Base-by-base conservation (phyloP, 2,113 vertebrate species). In the Plotosus lineatus region DNA sequence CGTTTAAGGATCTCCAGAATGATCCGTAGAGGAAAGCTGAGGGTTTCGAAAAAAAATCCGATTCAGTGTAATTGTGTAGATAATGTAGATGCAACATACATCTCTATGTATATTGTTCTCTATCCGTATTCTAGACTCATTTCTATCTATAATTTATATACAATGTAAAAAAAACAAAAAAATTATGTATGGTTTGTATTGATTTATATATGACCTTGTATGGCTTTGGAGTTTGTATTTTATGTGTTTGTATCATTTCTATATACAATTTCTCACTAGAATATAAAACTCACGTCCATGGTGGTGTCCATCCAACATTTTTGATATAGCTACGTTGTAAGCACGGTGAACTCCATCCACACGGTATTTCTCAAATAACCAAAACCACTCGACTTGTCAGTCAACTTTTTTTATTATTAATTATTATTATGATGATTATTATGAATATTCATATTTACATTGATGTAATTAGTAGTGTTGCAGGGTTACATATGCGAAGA, bases 231-330 rank as follows among this genome's bases (percentile, higher is more conserved):
- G 46, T 80, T 80, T 83, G 77, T 79, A 83, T 63, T 74, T 60
- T 65, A 78, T 72, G 72, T 85, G 77, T 86, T 83, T 86, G 82
- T 86, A 80, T 77, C 46, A 79, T 83, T 83, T 71, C 68, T 58
- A 69, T 68, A 81, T 75, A 75, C 71, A 65, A 75, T 68, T 83
- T 77, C 78, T 81, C 74, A 80, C 58, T 77, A 66, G 73, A 65
- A 53, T 53, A 36, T 63, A 7, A 26, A 63, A 26, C 8, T 66
- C 44, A 51, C 23, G 53, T 63, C 31, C 36, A 33, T 23, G 61
- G 19, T 81, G 73, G 69, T 85, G 68, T 51, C 68, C 83, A 68
- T 48, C 58, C 40, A 46, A 75, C 17, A 4, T 48, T 83, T 83
- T 79, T 83, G 58, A 83, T 83, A 83, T 42, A n/a, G n/a, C n/a